Evolutionary conservation across 2,113 vertebrate species (phyloP), one percentile per base, ranked within the genome.

Genomic region (Serinus canaria): DNA sequence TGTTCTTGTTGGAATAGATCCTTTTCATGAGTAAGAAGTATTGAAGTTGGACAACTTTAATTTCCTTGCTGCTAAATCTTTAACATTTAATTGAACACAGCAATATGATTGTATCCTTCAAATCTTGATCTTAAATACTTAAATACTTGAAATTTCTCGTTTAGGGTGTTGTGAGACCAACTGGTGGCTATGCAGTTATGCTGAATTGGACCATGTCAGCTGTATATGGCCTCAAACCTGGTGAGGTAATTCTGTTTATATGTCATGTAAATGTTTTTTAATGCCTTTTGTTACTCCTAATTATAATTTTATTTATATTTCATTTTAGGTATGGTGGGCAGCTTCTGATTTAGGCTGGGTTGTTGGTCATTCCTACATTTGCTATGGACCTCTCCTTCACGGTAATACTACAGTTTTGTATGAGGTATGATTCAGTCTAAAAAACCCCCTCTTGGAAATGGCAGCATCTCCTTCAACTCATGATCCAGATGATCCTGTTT

Each of bases 261-360:
- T 87, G 64, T 47, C 44, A 6, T 43, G 19, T 58, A n/a, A 64
- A 18, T 6, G 15, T 52, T 78, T 60, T 87, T 64, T 15, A 44
- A 23, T 17, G 47, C 10, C 19, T 90, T 85, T 73, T 89, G 4
- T 25, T 69, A 60, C 7, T 33, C 31, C 13, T 31, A 11, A 25
- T 13, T 63, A 44, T 92, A 92, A 68, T 89, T 58, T 27, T 66
- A 4, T 31, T 97, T 60, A 52, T 76, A 23, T 92, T 94, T 46
- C 69, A 59, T 96, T 97, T 90, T 97, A 99, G 99, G 98, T 99
- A 35, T 99, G 99, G 99, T 99, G 99, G 99, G 99, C 99, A 67
- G 99, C 99, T 39, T 99, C 99, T 77, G 99, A 99, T 94, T 98
- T 99, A 82, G 99, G 99, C 91, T 99, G 99, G 99, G 99, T 99